Percentiles rank a stretch among this genome's conserved stretches.
These are phyloP conservation scores for Sminthurinus signatus DNA, from an alignment of 1,140 invertebrate genomes.

Conservation along the genomic window DNA sequence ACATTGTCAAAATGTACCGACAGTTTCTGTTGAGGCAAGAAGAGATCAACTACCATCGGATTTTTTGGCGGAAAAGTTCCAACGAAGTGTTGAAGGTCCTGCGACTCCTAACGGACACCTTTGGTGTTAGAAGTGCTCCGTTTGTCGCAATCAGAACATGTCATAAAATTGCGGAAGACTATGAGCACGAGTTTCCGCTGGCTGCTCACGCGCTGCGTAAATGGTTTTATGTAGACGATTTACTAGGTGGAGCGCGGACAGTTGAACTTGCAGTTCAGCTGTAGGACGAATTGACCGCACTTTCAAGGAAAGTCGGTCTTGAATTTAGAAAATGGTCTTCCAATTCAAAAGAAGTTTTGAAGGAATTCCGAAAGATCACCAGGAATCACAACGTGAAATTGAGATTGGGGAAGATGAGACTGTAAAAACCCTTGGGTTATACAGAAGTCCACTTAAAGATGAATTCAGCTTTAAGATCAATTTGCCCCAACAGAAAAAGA, in stretches of 20 bases:
- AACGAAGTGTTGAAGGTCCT: constrained; percentile 36
- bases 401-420: constrained; percentile 25
- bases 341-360: constrained; percentile 32
- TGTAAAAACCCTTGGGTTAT: constrained; percentile 42
- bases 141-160: constrained; percentile 44
- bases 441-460: constrained; percentile 43
- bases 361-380: constrained; percentile 8
- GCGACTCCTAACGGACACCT: constrained; percentile 44
- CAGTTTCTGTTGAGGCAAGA: constrained; percentile 14
- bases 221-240: constrained; percentile 46
- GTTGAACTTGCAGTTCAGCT: constrained; percentile 43
- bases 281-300: constrained; percentile 34
- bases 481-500: too few species aligned
- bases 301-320: constrained; percentile 41
- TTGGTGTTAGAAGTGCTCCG: constrained; percentile 44
- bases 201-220: constrained; percentile 15
- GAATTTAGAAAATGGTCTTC: constrained; percentile 44
- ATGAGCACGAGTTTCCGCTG: constrained; percentile 18
- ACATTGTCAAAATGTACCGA: constrained; percentile 43
- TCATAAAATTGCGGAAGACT: constrained; percentile 26
- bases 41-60: constrained; percentile 14
- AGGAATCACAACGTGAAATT: constrained; percentile 9
- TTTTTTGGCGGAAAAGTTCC: constrained; percentile 38
- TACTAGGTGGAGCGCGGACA: constrained; percentile 43
- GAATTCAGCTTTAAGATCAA: constrained; percentile 6